Evolutionary conservation across 2,113 vertebrate species (phyloP).

Genomic region (Tachuris rubrigastra): DNA sequence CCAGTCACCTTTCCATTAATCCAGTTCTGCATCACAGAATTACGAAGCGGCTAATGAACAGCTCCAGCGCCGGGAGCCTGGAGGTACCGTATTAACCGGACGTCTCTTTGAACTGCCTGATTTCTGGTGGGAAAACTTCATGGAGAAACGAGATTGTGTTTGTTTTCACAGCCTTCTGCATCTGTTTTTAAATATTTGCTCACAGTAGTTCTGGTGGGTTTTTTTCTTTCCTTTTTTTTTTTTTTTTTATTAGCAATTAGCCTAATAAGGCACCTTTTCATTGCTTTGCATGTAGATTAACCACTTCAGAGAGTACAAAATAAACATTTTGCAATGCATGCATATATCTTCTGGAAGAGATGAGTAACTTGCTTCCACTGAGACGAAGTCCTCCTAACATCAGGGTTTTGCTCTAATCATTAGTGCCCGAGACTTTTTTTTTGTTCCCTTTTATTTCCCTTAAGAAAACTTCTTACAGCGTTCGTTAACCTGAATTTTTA

Average conservation of each 20-base stretch:
- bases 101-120: conserved; percentile 61
- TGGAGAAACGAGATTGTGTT: conserved; percentile 15
- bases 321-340: conserved; percentile 50
- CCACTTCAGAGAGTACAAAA: conserved; percentile 70
- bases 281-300: conserved; percentile 59
- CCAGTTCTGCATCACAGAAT: conserved; percentile 64
- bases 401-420: conserved; percentile 44
- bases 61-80: conserved; percentile 42
- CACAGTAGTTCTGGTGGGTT: neutral
- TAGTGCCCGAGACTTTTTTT: neutral
- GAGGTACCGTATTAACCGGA: conserved; percentile 66
- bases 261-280: conserved; percentile 71
- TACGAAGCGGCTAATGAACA: conserved; percentile 61
- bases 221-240: neutral
- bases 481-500: conserved; percentile 43
- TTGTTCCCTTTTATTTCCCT: conserved; percentile 15
- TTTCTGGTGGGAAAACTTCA: conserved; percentile 70
- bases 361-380: conserved; percentile 47
- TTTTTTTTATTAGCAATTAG: conserved; percentile 63
- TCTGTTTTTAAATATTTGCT: conserved; percentile 68
- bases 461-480: neutral
- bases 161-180: conserved; percentile 60
- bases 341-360: conserved; percentile 43
- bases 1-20: conserved; percentile 70
- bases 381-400: conserved; percentile 42